Evolutionary conservation across 1,140 invertebrate species (phyloP).

Genomic region (Zophobas atratus): DNA sequence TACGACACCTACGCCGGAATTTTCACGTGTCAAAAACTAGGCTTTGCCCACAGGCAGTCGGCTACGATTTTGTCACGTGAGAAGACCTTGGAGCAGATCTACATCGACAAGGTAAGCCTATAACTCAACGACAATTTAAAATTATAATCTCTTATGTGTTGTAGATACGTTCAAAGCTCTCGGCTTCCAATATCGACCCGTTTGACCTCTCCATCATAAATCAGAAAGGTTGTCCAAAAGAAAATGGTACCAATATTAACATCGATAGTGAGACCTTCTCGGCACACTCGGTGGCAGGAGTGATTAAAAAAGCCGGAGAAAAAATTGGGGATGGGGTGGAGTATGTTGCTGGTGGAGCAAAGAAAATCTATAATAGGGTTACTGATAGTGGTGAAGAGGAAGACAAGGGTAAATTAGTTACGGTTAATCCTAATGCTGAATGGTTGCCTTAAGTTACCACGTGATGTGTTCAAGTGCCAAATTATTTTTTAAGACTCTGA

Average conservation of each 20-base stretch:
- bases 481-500: conserved; percentile 7
- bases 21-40: conserved; percentile 85
- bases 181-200: conserved; percentile 78
- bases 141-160: conserved; percentile 16
- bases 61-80: conserved; percentile 84
- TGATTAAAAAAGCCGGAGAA: conserved; percentile 80
- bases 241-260: conserved; percentile 75
- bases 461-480: neutral
- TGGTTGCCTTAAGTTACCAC: conserved; percentile 64
- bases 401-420: conserved; percentile 42
- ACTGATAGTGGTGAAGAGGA: conserved; percentile 59
- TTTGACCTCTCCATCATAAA: conserved; percentile 82
- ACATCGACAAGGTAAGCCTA: conserved; percentile 76
- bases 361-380: conserved; percentile 73
- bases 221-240: conserved; percentile 77
- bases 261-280: conserved; percentile 84
- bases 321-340: conserved; percentile 78
- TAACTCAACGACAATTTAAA: neutral
- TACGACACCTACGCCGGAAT: conserved; percentile 83
- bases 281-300: conserved; percentile 78
- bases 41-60: conserved; percentile 81
- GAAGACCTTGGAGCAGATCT: conserved; percentile 78
- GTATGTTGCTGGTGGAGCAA: conserved; percentile 71
- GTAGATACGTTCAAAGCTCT: conserved; percentile 76
- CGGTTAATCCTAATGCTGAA: conserved; percentile 63